These are phyloP conservation scores for Encarsia formosa DNA, from an alignment of 2,888 invertebrate species.

Conservation along the genomic window DNA sequence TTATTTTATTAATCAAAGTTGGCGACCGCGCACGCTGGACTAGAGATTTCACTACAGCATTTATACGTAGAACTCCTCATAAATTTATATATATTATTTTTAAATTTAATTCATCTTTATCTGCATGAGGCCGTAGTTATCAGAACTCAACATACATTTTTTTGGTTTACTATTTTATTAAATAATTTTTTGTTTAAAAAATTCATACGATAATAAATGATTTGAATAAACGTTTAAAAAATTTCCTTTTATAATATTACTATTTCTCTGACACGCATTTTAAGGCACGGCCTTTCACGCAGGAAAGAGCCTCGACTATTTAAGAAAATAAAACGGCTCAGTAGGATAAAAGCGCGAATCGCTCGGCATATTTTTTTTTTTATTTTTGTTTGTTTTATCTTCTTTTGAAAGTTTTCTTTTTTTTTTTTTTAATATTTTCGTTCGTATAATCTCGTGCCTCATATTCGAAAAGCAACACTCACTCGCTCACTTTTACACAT, in stretches of 20 bases:
- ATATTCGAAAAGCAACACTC: neutral
- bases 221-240: conserved; percentile 8
- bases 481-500: conserved; percentile 2
- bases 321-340: conserved; percentile 24
- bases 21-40: conserved; percentile 48
- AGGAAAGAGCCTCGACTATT: conserved; percentile 25
- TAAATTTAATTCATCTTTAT: conserved; percentile 3
- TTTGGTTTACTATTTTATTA: neutral
- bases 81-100: neutral
- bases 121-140: conserved; percentile 18
- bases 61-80: conserved; percentile 29
- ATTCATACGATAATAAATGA: conserved; percentile 1
- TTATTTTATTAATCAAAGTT: too few species aligned
- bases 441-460: neutral
- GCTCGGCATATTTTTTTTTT: conserved; percentile 5
- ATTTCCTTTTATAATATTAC: neutral
- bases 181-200: conserved; percentile 3
- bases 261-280: conserved; percentile 5
- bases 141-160: conserved; percentile 5
- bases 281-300: conserved; percentile 28
- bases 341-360: conserved; percentile 25
- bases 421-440: neutral
- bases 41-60: conserved; percentile 51
- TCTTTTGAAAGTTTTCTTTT: conserved; percentile 13
- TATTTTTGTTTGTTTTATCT: conserved; percentile 2